A percentile compares a stretch with the other conserved stretches of the same genome.
These are phyloP conservation scores for Synergus itoensis DNA, from an alignment of 2,888 invertebrate genomes.

Conservation along the genomic window DNA sequence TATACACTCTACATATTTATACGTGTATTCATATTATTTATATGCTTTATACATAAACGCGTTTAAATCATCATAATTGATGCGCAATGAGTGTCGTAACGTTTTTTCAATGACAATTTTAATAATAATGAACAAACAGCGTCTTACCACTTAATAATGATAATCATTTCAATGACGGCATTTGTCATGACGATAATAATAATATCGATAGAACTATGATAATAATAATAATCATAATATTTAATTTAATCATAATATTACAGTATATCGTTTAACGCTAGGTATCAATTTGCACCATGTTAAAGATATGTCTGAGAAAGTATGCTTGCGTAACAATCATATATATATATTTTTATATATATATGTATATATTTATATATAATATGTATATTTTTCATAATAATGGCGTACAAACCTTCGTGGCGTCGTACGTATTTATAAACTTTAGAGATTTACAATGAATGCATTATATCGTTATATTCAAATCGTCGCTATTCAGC, in stretches of 20 bases:
- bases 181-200: slow-evolving; percentile 22
- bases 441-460: slow-evolving; percentile 42
- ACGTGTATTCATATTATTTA: slow-evolving; percentile 42
- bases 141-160: slow-evolving; percentile 23
- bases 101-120: slow-evolving; percentile 38
- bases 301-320: slow-evolving; percentile 51
- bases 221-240: slow-evolving; percentile 39
- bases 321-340: slow-evolving; percentile 44
- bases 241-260: slow-evolving; percentile 39
- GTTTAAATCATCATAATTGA: slow-evolving; percentile 15
- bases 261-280: slow-evolving; percentile 43
- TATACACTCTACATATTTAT: slow-evolving; percentile 47
- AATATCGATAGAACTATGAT: slow-evolving; percentile 33
- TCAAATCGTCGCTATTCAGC: slow-evolving; percentile 36
- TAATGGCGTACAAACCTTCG: slow-evolving; percentile 41
- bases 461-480: slow-evolving; percentile 38
- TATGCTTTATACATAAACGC: slow-evolving; percentile 45
- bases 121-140: slow-evolving; percentile 15
- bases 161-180: slow-evolving; percentile 17
- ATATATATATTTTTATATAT: slow-evolving; percentile 29
- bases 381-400: slow-evolving; percentile 42
- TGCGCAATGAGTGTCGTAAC: slow-evolving; percentile 29
- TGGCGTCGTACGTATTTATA: slow-evolving; percentile 39
- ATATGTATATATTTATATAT: slow-evolving; percentile 45
- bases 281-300: slow-evolving; percentile 49